Evolutionary conservation across 2,888 invertebrate species (phyloP).

Genomic region (Melipona bicolor): DNA sequence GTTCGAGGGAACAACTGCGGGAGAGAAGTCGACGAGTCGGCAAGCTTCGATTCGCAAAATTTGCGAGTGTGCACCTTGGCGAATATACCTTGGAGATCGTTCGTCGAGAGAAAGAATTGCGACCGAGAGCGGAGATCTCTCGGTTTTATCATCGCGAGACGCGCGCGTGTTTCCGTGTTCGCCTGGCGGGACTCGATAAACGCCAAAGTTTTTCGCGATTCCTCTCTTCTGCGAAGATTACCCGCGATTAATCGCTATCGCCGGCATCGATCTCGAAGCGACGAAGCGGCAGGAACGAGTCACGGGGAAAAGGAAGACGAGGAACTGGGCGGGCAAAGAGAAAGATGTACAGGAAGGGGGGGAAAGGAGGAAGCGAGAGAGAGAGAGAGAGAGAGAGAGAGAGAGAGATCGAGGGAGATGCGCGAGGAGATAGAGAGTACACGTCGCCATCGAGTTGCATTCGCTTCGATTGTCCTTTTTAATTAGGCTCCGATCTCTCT

Average conservation of each 20-base stretch:
- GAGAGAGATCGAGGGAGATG: constrained; percentile 19
- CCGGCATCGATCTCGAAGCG: constrained; percentile 47
- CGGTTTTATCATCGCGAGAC: neutral
- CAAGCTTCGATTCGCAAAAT: too few relatives aligned
- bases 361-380: constrained; percentile 4
- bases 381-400: constrained; percentile 22
- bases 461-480: constrained; percentile 68
- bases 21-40: too few relatives aligned
- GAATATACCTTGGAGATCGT: neutral
- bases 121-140: constrained; percentile 1
- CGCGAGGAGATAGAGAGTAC: constrained; percentile 6
- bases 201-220: constrained; percentile 31
- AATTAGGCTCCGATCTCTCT: constrained; percentile 66
- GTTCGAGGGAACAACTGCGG: too few relatives aligned
- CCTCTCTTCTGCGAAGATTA: constrained; percentile 49
- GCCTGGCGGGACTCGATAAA: constrained; percentile 5
- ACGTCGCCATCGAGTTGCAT: constrained; percentile 35
- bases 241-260: constrained; percentile 50
- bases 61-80: neutral
- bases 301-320: constrained; percentile 45
- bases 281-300: constrained; percentile 18
- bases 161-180: neutral
- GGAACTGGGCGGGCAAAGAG: constrained; percentile 2
- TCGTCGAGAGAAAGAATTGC: neutral
- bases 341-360: neutral